Evolutionary conservation across 2,797 vertebrate genomes (phyloP).

Genomic region (Micromesistius poutassou): DNA sequence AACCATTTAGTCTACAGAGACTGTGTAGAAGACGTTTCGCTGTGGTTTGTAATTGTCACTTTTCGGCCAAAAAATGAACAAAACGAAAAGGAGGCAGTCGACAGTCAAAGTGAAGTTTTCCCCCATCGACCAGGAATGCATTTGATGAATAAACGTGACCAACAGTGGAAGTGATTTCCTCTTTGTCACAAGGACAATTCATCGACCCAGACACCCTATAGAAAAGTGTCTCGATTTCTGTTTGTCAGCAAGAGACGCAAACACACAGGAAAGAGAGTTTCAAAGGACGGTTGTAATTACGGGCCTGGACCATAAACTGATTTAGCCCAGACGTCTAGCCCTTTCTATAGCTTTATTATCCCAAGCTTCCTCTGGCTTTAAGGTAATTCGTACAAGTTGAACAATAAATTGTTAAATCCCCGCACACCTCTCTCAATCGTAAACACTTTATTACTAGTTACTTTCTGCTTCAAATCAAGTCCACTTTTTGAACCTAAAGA

Average conservation of each 20-base stretch:
- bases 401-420: conserved; percentile 80
- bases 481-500: conserved; percentile 6
- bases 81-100: not conserved
- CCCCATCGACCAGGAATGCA: conserved; percentile 57
- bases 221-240: conserved; percentile 83
- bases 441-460: conserved; percentile 57
- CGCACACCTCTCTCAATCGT: conserved; percentile 79
- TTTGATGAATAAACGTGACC: conserved; percentile 73
- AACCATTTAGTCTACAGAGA: not conserved
- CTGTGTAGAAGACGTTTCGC: not conserved
- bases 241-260: conserved; percentile 83
- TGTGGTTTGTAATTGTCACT: not conserved
- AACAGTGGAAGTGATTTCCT: conserved; percentile 70
- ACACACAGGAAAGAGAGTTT: conserved; percentile 86
- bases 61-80: not conserved
- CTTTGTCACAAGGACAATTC: conserved; percentile 74
- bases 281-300: conserved; percentile 86
- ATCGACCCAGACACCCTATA: conserved; percentile 84
- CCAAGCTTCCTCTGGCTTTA: conserved; percentile 93
- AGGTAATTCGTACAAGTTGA: conserved; percentile 84
- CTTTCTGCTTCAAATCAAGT: conserved; percentile 22
- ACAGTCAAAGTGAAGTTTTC: conserved; percentile 59
- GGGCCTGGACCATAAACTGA: conserved; percentile 87
- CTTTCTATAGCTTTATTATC: conserved; percentile 95
- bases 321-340: conserved; percentile 99